Evolutionary conservation across 2,797 vertebrate genomes (phyloP), one percentile per base, ranked within the genome.

Genomic region (Loriculus beryllinus): DNA sequence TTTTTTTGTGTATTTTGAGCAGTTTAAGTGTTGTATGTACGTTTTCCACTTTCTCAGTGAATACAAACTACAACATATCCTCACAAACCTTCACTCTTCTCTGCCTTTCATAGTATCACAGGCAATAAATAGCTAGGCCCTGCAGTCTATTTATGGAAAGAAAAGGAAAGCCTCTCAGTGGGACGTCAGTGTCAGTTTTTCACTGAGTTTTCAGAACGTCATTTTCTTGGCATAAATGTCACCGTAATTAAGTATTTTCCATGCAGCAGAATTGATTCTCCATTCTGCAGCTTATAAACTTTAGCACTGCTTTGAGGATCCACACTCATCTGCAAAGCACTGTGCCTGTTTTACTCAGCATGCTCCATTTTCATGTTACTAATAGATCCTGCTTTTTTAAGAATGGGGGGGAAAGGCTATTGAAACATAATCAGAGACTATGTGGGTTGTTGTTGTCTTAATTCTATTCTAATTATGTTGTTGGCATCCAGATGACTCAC

Each of bases 241-340:
- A 59, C 84, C 65, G 39, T 85, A 96, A 97, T 97, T 96, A 97
- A 96, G 88, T 93, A 92, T 95, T 95, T 87, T 96, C 78, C 67
- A 56, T 72, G 78, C 79, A 82, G 78, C 54, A 93, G 93, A 97
- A 96, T 97, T 97, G 95, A 96, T 97, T 95, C 91, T 96, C 88
- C 69, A 82, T 92, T 95, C 90, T 96, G 92, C 84, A 94, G 92
- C 94, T 96, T 94, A 92, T 95, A 97, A 97, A 95, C 93, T 96
- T 65, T 29, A 83, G 69, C 65, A 69, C 92, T 94, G 95, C 77
- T 91, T 60, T 96, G 91, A 91, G 93, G 88, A 91, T 80, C 75
- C 78, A 52, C 65, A 68, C 81, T 94, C 90, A 93, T 96, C 87
- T 94, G 82, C 87, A 94, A 91, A 95, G 65, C 39, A 6, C 37